Evolutionary conservation across 2,888 invertebrate species (phyloP).

Genomic region (Ochropleura leucogaster): DNA sequence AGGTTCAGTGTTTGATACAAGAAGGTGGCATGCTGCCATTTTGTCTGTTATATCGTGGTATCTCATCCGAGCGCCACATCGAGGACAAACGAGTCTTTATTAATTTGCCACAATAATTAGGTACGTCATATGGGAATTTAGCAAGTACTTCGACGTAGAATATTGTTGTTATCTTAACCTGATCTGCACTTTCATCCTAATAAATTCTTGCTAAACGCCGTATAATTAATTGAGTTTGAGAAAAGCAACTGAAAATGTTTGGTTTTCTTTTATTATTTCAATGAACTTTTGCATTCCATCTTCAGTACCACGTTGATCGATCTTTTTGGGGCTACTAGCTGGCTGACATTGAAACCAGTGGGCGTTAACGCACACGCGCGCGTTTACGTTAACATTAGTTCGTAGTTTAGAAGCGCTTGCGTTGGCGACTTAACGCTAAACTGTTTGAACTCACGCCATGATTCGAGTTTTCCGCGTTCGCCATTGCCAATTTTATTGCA

Average conservation of each 20-base stretch:
- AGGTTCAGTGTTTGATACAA: slow-evolving; percentile 62
- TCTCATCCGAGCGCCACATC: slow-evolving; percentile 42
- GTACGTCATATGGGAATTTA: not conserved
- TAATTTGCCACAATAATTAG: slow-evolving; percentile 27
- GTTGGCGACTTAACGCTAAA: slow-evolving; percentile 56
- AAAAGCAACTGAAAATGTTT: not conserved
- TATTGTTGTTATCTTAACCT: slow-evolving; percentile 3
- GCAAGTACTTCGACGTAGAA: slow-evolving; percentile 8
- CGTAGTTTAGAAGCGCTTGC: slow-evolving; percentile 34
- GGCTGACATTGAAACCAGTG: slow-evolving; percentile 51
- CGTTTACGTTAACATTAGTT: slow-evolving; percentile 34
- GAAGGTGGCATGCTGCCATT: slow-evolving; percentile 70
- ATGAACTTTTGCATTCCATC: slow-evolving; percentile 16
- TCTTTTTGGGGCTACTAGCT: slow-evolving; percentile 37
- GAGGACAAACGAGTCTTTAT: slow-evolving; percentile 30
- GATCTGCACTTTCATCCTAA: slow-evolving; percentile 1
- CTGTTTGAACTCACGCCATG: slow-evolving; percentile 61
- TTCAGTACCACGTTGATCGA: slow-evolving; percentile 11
- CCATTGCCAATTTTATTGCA: slow-evolving; percentile 53
- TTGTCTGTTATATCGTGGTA: slow-evolving; percentile 35
- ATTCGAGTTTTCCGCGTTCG: slow-evolving; percentile 62
- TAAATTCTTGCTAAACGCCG: not conserved
- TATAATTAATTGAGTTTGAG: not conserved
- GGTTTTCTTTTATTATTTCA: slow-evolving; percentile 6
- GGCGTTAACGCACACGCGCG: slow-evolving; percentile 39